phyloP scores from a whole-genome alignment of 2,797 vertebrate genomes.

The Choloepus didactylus region DNA sequence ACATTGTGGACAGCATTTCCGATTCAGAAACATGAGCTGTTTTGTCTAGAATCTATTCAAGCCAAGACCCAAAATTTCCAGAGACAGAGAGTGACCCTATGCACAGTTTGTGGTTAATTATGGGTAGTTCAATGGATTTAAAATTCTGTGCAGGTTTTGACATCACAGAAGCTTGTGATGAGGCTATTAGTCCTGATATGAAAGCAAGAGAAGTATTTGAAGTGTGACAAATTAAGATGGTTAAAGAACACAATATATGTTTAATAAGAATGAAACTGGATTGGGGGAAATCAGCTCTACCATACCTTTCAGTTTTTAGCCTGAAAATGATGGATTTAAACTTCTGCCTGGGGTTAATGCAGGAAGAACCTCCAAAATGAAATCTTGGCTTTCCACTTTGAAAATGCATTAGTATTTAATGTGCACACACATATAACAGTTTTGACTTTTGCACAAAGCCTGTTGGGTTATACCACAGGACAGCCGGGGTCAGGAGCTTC shows the following conservation, averaged over 20 bases:
- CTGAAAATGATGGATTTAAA: background rate
- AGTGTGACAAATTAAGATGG: background rate
- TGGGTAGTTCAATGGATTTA: background rate
- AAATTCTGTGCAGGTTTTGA: background rate
- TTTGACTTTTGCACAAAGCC: background rate
- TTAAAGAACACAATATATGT: background rate
- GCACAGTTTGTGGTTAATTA: background rate
- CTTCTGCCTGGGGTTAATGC: background rate
- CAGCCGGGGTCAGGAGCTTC: background rate
- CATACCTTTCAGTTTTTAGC: background rate
- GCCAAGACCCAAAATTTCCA: background rate
- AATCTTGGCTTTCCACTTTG: background rate
- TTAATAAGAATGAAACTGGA: constrained; percentile 17
- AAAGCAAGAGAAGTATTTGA: background rate
- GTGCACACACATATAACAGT: background rate
- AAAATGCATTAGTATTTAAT: background rate
- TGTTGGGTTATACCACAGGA: no score
- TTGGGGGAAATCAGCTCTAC: background rate
- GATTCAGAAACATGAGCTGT: background rate
- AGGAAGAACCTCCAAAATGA: background rate
- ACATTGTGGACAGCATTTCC: background rate
- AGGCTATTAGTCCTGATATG: background rate
- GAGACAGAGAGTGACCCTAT: background rate
- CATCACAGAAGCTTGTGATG: background rate
- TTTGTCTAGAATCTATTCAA: background rate